Evolutionary conservation across 2,797 vertebrate genomes (phyloP).

Genomic region (Lagocephalus sceleratus): DNA sequence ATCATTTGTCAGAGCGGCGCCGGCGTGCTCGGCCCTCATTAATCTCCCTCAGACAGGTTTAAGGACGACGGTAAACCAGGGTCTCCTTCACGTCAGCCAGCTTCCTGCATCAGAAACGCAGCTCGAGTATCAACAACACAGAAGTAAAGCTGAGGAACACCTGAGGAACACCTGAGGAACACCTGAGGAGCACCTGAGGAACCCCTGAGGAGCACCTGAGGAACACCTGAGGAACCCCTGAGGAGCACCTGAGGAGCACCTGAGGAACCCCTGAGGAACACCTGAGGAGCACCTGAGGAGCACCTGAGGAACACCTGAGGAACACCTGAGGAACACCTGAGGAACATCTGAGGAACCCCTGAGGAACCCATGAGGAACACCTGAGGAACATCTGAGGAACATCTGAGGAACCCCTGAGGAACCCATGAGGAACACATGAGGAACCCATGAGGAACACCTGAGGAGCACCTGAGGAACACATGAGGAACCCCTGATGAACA

Average conservation of each 20-base stretch:
- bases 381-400: neutral
- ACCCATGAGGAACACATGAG: too few relatives aligned
- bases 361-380: neutral
- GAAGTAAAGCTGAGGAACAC: too few relatives aligned
- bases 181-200: too few relatives aligned
- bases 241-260: too few relatives aligned
- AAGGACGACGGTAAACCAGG: constrained; percentile 30
- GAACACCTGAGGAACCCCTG: neutral
- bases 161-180: too few relatives aligned
- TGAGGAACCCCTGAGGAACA: neutral
- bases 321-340: too few relatives aligned
- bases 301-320: too few relatives aligned
- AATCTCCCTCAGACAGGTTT: constrained; percentile 58
- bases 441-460: neutral
- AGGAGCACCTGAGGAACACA: neutral
- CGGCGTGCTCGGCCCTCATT: constrained; percentile 33
- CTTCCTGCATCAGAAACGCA: constrained; percentile 3
- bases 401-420: too few relatives aligned
- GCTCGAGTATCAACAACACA: constrained; percentile 19
- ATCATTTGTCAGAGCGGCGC: constrained; percentile 40
- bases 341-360: too few relatives aligned
- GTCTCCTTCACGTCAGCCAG: neutral
- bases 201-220: neutral
- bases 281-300: neutral
- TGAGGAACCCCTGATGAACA: neutral